These are phyloP conservation scores for Urocynchramus pylzowi DNA, from an alignment of 2,113 vertebrate species.

Conservation along the genomic window DNA sequence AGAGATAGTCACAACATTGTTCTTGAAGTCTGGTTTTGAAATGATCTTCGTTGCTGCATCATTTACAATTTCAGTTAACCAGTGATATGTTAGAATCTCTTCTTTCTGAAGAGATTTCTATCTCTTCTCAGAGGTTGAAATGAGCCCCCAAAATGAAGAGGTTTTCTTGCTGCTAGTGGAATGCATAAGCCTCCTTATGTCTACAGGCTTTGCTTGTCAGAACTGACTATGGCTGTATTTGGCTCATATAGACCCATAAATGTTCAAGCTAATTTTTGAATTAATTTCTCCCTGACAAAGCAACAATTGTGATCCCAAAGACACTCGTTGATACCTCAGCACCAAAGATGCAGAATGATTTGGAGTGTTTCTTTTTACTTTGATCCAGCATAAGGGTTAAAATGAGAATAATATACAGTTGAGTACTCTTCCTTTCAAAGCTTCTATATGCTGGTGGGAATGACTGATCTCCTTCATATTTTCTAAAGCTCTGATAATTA, in stretches of 20 bases:
- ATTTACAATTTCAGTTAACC: neutral
- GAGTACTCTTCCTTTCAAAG: neutral
- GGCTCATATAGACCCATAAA: neutral
- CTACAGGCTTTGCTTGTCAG: neutral
- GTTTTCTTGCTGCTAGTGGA: neutral
- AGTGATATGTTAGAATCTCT: neutral
- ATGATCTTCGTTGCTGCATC: neutral
- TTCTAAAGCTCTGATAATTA: neutral
- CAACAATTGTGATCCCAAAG: neutral
- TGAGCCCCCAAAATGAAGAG: neutral
- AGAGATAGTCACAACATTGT: neutral
- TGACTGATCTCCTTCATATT: neutral
- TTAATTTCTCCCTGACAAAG: neutral
- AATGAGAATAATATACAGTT: neutral
- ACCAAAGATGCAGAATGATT: neutral
- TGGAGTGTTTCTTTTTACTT: neutral
- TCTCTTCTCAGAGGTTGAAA: neutral
- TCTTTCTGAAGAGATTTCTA: neutral
- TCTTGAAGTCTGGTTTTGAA: neutral
- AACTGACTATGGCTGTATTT: neutral
- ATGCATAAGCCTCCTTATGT: neutral
- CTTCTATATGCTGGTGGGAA: neutral
- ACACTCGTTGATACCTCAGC: fast-evolving
- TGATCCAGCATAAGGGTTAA: neutral
- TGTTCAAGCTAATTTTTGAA: neutral